phyloP scores from a whole-genome alignment of 1,140 invertebrate species.

The Megalopta genalis region DNA sequence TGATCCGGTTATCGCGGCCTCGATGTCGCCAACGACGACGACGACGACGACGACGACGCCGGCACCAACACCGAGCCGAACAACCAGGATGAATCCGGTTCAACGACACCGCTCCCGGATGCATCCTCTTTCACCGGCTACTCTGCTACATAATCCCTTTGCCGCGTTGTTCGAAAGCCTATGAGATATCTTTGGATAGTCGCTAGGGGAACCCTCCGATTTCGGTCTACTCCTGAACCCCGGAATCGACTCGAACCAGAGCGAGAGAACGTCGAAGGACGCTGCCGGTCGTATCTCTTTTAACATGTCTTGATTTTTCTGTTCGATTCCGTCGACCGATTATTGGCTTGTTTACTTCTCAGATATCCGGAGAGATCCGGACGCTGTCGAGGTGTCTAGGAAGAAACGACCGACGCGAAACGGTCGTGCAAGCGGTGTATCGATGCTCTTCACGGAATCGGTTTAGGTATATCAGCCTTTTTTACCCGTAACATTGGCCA shows the following conservation, averaged over 20 bases:
- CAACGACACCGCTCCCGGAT: slow-evolving; percentile 25
- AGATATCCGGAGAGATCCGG: not conserved
- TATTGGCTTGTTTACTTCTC: not conserved
- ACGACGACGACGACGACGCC: slow-evolving; percentile 24
- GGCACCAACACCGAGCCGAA: no score
- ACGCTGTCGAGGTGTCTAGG: no score
- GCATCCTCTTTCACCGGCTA: slow-evolving; percentile 34
- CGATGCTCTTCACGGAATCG: not conserved
- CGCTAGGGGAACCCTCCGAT: not conserved
- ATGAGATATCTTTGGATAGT: not conserved
- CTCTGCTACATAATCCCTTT: not conserved
- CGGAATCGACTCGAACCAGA: not conserved
- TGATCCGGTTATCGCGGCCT: slow-evolving; percentile 10
- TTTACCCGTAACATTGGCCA: not conserved
- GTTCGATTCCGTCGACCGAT: no score
- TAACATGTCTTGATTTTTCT: slow-evolving; percentile 17
- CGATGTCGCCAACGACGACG: slow-evolving; percentile 10
- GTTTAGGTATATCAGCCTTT: no score
- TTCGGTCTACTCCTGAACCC: not conserved
- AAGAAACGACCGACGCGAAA: not conserved
- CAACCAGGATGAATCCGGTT: slow-evolving; percentile 24
- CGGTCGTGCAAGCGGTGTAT: not conserved
- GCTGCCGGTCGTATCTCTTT: not conserved
- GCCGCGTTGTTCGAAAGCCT: not conserved
- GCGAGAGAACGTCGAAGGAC: not conserved